Evolutionary conservation across 2,888 invertebrate species (phyloP).

Genomic region (Drepanosiphum platanoidis): DNA sequence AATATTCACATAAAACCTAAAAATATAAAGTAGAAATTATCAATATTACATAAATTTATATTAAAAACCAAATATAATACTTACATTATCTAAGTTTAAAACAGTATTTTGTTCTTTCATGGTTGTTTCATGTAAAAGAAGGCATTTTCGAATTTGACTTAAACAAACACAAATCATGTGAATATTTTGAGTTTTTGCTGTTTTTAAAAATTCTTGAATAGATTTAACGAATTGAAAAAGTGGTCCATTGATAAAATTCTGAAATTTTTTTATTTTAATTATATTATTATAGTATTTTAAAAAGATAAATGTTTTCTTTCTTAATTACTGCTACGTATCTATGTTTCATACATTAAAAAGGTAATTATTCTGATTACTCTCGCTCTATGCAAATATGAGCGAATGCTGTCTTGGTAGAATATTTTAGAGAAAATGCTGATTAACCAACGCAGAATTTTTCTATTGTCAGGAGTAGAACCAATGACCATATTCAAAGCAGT

Average conservation of each 20-base stretch:
- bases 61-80: neutral
- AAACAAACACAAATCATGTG: conserved; percentile 49
- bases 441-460: too few relatives aligned
- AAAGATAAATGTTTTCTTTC: neutral
- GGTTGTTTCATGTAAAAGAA: conserved; percentile 26
- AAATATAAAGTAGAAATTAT: neutral
- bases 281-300: too few relatives aligned
- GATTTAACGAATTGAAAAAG: conserved; percentile 48
- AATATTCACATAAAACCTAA: conserved; percentile 22
- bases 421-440: too few relatives aligned
- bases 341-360: too few relatives aligned
- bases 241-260: conserved; percentile 45
- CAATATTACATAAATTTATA: neutral
- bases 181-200: conserved; percentile 27
- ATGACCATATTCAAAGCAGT: too few relatives aligned
- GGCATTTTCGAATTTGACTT: conserved; percentile 58
- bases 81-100: conserved; percentile 37
- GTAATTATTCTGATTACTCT: too few relatives aligned
- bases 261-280: neutral
- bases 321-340: too few relatives aligned
- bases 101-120: neutral
- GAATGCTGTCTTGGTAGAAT: too few relatives aligned
- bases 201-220: conserved; percentile 48
- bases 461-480: too few relatives aligned
- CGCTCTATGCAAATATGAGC: too few relatives aligned